Evolutionary conservation across 1,140 invertebrate genomes (phyloP).

Genomic region (Hermetia illucens): DNA sequence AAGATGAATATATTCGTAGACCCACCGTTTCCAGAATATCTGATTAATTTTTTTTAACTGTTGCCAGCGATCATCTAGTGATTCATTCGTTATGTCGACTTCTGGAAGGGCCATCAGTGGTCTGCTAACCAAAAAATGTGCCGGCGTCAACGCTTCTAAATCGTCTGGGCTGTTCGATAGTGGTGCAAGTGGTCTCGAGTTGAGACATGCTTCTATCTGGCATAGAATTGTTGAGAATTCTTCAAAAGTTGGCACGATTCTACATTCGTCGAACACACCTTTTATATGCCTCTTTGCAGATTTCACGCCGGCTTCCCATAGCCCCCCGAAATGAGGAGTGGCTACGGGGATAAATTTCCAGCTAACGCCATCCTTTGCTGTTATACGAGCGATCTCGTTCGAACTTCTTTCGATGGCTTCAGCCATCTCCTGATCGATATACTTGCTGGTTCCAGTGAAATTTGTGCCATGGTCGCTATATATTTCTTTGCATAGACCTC

Average conservation of each 20-base stretch:
- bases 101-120: slow-evolving; percentile 14
- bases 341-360: too few relatives aligned
- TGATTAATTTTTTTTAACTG: slow-evolving; percentile 2
- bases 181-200: slow-evolving; percentile 11
- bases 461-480: slow-evolving; percentile 22
- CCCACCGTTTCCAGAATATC: slow-evolving; percentile 4
- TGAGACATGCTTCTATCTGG: slow-evolving; percentile 15
- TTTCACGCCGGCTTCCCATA: slow-evolving; percentile 14
- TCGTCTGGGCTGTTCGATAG: slow-evolving; percentile 15
- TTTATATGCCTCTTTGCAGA: slow-evolving; percentile 11
- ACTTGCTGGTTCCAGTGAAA: slow-evolving; percentile 19
- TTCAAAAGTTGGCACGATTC: slow-evolving; percentile 10
- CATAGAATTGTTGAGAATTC: slow-evolving; percentile 10
- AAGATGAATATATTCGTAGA: too few relatives aligned
- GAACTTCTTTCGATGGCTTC: too few relatives aligned
- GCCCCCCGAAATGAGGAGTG: too few relatives aligned
- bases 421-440: too few relatives aligned
- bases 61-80: not conserved
- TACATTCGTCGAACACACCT: slow-evolving; percentile 9
- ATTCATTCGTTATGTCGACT: slow-evolving; percentile 6
- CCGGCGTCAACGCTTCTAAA: slow-evolving; percentile 14
- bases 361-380: too few relatives aligned
- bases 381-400: too few relatives aligned
- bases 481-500: slow-evolving; percentile 13
- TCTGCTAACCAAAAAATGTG: slow-evolving; percentile 22